Conservation (phyloP, 2,113 vertebrate species). For the Tautogolabrus adspersus region DNA sequence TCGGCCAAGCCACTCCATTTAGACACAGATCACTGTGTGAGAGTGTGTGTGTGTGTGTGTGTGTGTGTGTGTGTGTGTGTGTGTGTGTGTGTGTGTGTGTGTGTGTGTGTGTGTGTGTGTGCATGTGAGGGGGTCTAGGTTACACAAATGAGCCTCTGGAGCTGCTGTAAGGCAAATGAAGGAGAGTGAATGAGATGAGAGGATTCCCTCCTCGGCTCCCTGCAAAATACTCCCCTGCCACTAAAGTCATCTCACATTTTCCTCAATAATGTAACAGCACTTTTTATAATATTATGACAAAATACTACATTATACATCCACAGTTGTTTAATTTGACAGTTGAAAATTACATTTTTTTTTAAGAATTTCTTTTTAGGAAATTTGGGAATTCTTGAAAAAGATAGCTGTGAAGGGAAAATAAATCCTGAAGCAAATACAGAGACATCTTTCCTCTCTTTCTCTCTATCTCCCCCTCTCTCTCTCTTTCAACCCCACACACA, state of each 20-base stretch:
- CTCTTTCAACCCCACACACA: conserved; percentile 1
- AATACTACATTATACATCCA: too few species aligned
- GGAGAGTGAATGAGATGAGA: conserved; percentile 66
- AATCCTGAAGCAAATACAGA: too few species aligned
- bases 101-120: conserved; percentile 16
- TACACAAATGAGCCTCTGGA: conserved; percentile 69
- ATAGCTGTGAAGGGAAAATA: too few species aligned
- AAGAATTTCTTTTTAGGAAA: too few species aligned
- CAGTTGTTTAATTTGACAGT: too few species aligned
- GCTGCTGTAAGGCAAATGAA: conserved; percentile 75
- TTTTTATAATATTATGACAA: too few species aligned
- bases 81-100: conserved; percentile 36
- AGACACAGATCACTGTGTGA: conserved; percentile 74
- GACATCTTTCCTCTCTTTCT: too few species aligned
- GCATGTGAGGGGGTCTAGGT: conserved; percentile 24
- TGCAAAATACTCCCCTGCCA: conserved; percentile 15
- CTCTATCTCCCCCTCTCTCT: background rate
- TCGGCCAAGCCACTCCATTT: conserved; percentile 80
- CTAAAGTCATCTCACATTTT: conserved; percentile 25
- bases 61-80: too few species aligned
- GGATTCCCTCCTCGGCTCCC: conserved; percentile 23
- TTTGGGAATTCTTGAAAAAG: too few species aligned
- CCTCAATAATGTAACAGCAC: background rate
- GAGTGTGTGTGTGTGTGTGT: conserved; percentile 45
- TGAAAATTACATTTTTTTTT: too few species aligned